These are phyloP conservation scores for Tipula lateralis DNA, from an alignment of 2,888 invertebrate species.

Conservation along the genomic window DNA sequence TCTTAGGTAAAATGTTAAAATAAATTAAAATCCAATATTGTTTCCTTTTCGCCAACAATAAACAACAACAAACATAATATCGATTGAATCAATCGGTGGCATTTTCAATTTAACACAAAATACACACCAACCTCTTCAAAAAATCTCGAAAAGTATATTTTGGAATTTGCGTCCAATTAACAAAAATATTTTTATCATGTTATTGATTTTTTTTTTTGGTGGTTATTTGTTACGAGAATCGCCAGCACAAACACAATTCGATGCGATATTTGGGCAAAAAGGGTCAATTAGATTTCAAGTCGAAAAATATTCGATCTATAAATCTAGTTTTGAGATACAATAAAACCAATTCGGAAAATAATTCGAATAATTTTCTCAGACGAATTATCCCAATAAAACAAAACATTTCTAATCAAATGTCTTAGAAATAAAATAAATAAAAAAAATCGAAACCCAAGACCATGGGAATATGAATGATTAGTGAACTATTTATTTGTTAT, in stretches of 20 bases:
- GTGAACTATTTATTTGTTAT: not conserved
- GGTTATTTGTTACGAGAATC: not conserved
- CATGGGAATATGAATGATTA: conserved; percentile 24
- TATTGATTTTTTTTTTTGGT: not conserved
- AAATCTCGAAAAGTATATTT: not conserved
- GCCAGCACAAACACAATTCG: not conserved
- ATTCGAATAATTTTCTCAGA: not conserved
- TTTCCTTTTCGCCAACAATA: not conserved
- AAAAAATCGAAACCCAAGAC: not conserved
- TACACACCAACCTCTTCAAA: not conserved
- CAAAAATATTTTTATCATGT: conserved; percentile 1
- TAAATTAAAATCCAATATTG: conserved; percentile 19
- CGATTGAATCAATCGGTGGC: conserved; percentile 24
- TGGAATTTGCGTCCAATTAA: conserved; percentile 24
- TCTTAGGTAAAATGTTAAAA: not conserved
- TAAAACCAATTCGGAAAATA: not conserved
- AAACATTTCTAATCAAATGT: not conserved
- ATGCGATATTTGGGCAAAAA: not conserved
- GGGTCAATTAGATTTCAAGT: not conserved
- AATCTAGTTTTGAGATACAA: not conserved
- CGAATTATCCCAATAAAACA: conserved; percentile 1
- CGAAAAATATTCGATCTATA: not conserved
- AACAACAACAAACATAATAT: not conserved
- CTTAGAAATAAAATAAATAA: not conserved
- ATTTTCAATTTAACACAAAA: conserved; percentile 19